Percentiles rank a stretch among this genome's conserved stretches.
phyloP scores from a whole-genome alignment of 2,888 invertebrate genomes.

The Drosophila mercatorum region DNA sequence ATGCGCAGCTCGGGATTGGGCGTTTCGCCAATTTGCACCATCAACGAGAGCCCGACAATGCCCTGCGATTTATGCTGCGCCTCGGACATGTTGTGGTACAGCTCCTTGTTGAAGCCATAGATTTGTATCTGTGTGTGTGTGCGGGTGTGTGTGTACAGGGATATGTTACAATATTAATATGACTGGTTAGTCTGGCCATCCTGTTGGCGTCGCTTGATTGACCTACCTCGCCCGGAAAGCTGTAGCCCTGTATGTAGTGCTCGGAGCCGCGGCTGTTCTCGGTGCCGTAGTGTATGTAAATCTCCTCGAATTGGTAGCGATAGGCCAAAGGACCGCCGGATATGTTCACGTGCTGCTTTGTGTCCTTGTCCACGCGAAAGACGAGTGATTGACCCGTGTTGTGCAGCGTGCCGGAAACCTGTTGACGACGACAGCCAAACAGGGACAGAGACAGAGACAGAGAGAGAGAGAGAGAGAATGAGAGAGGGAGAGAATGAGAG shows the following conservation, averaged over 20 bases:
- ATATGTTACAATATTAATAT: slow-evolving; percentile 29
- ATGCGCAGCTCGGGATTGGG: slow-evolving; percentile 94
- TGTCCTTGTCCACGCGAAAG: slow-evolving; percentile 95
- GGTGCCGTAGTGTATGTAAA: slow-evolving; percentile 97
- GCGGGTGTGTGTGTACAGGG: background rate
- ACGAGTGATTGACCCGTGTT: slow-evolving; percentile 98
- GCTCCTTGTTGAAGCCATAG: slow-evolving; percentile 97
- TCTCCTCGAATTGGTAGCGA: slow-evolving; percentile 97
- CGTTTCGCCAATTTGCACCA: slow-evolving; percentile 96
- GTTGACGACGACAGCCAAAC: slow-evolving; percentile 60
- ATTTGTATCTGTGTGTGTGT: slow-evolving; percentile 92
- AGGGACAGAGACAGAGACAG: background rate
- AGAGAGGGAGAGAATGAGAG: background rate
- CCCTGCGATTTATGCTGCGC: slow-evolving; percentile 99
- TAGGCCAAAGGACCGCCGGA: slow-evolving; percentile 98
- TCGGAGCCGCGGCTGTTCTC: slow-evolving; percentile 97
- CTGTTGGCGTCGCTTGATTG: background rate
- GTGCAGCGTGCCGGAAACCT: slow-evolving; percentile 95
- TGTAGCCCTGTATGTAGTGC: slow-evolving; percentile 96
- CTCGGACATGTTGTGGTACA: slow-evolving; percentile 98
- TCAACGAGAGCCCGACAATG: slow-evolving; percentile 96
- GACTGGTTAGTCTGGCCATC: slow-evolving; percentile 2
- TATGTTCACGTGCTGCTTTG: slow-evolving; percentile 96
- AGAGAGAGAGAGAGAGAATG: background rate
- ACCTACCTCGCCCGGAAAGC: slow-evolving; percentile 98